These are phyloP conservation scores for Plebejus anna DNA, from an alignment of 2,888 invertebrate genomes.

Conservation along the genomic window DNA sequence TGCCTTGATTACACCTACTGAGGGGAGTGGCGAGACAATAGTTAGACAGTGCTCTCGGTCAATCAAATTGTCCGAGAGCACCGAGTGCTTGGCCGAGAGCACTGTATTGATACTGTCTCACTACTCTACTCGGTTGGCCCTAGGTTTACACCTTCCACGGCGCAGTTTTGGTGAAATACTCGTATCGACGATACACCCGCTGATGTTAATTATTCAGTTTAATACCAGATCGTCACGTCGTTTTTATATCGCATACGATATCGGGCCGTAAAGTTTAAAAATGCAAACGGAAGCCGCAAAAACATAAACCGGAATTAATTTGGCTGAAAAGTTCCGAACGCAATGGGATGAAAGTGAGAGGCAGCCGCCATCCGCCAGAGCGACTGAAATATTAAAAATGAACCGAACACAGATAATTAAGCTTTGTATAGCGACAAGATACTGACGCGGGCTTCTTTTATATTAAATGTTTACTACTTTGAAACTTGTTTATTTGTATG, in stretches of 20 bases:
- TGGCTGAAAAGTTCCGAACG: constrained; percentile 70
- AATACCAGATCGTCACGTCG: too few relatives aligned
- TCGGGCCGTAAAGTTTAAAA: constrained; percentile 35
- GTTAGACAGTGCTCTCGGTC: too few relatives aligned
- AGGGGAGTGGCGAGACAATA: too few relatives aligned
- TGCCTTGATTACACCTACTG: too few relatives aligned
- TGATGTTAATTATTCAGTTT: too few relatives aligned
- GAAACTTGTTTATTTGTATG: neutral
- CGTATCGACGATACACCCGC: too few relatives aligned
- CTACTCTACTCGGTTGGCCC: too few relatives aligned
- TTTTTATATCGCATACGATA: neutral
- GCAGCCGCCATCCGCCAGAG: constrained; percentile 45
- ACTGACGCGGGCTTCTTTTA: neutral
- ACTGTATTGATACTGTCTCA: too few relatives aligned
- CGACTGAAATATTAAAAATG: constrained; percentile 59
- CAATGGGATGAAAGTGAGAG: constrained; percentile 75
- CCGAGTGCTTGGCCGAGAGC: too few relatives aligned
- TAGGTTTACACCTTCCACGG: too few relatives aligned
- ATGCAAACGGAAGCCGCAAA: constrained; percentile 63
- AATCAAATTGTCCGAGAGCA: too few relatives aligned
- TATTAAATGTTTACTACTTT: neutral
- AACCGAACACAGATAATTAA: constrained; percentile 39
- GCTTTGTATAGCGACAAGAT: constrained; percentile 10
- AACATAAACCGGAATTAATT: constrained; percentile 71
- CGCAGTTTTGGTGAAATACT: too few relatives aligned